phyloP scores from a whole-genome alignment of 1,140 invertebrate genomes.

The Melitaea cinxia region DNA sequence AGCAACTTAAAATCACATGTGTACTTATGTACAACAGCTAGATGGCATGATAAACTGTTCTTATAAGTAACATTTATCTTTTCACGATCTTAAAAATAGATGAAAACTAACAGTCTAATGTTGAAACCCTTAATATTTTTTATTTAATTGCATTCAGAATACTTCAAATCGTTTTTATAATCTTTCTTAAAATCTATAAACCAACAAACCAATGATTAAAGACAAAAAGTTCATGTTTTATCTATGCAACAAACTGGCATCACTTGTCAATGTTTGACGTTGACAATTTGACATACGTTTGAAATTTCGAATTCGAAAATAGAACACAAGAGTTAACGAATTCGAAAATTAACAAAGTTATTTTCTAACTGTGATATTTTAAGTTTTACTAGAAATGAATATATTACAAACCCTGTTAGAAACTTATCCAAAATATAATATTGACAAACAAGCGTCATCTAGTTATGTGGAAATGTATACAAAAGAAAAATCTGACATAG shows the following conservation, averaged over 20 bases:
- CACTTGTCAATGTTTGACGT: not conserved
- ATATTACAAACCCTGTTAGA: slow-evolving; percentile 52
- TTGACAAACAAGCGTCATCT: slow-evolving; percentile 63
- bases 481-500: slow-evolving; percentile 56
- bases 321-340: slow-evolving; percentile 6
- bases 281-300: slow-evolving; percentile 5
- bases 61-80: no score
- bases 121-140: no score
- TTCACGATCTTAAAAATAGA: no score
- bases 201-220: no score
- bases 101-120: no score
- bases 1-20: no score
- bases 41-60: no score
- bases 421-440: slow-evolving; percentile 54
- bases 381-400: slow-evolving; percentile 43
- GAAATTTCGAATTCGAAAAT: slow-evolving; percentile 3
- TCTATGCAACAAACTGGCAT: not conserved
- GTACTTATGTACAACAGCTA: no score
- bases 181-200: no score
- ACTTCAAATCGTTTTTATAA: no score
- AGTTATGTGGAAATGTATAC: slow-evolving; percentile 74
- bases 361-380: slow-evolving; percentile 2
- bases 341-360: slow-evolving; percentile 23
- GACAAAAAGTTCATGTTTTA: not conserved
- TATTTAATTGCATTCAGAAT: no score